Evolutionary conservation across 2,888 invertebrate genomes (phyloP), one percentile per base, ranked within the genome.

Genomic region (Nomada fabriciana): DNA sequence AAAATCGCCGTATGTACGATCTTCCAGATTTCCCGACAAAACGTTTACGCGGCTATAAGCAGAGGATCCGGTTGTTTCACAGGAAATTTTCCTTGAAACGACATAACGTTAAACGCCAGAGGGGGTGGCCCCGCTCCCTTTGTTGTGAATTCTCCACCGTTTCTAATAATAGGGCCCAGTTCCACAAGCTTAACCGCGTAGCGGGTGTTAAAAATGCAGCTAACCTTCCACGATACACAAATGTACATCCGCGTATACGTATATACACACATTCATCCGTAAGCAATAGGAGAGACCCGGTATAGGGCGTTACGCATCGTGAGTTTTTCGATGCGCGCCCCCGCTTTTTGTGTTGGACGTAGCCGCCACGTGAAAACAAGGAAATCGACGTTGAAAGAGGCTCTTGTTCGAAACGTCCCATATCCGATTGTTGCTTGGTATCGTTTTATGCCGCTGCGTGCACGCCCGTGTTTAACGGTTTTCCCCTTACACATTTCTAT

Each of bases 81-180:
- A 53, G 76, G 68, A 76, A 76, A 82, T 70, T 76, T 36, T 63
- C 55, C 53, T 53, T 60, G n/a, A 42, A 59, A 63, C 53, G 68
- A 69, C 55, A 47, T 53, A 70, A 47, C 71, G 55, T 57, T 18
- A 71, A 25, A 15, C 25, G 23, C 29, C 25, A 18, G 53, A 43
- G 71, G 47, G 79, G 84, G 55, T 69, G 61, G 57, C 75, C 68
- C 64, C 82, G 72, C 71, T 85, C 85, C 85, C 88, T 91, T 89
- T 91, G 91, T 90, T 84, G 85, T 85, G 86, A 86, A 90, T 87
- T 89, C 88, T 87, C 88, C 85, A 85, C 84, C 84, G 76, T 64
- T 79, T 85, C 89, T 89, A 91, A 90, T 91, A 91, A 91, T 90
- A 91, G 87, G 76, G 64, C 71, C 73, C 76, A 76, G 80, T 84